Percentiles rank a stretch among this genome's conserved stretches.
Evolutionary conservation across 2,113 vertebrate genomes (phyloP).

Genomic region (Leptocoma aspasia): DNA sequence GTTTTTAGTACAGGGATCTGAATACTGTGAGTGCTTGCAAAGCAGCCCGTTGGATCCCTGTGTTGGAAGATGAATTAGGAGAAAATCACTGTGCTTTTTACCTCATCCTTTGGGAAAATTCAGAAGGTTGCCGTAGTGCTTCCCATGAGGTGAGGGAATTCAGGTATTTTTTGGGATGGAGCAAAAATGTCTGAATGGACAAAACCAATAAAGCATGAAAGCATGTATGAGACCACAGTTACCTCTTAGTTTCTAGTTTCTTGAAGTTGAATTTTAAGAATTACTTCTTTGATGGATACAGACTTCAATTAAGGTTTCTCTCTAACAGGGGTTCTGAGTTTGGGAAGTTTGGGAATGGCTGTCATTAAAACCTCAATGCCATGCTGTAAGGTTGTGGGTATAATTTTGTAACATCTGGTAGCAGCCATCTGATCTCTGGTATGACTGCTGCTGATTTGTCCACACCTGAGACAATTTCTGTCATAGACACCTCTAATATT

Average conservation of each 20-base stretch:
- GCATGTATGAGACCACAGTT: neutral
- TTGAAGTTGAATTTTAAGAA: neutral
- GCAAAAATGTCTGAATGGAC: neutral
- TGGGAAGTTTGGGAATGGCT: neutral
- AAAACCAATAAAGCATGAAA: neutral
- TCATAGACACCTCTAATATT: neutral
- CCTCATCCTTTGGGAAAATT: neutral
- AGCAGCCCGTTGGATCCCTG: neutral
- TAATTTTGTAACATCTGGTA: neutral
- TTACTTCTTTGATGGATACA: neutral
- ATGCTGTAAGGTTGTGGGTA: neutral
- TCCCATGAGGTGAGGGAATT: neutral
- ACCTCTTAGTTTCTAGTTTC: neutral
- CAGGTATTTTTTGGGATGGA: neutral
- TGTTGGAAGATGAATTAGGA: neutral
- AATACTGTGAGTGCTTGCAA: neutral
- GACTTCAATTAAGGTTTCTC: neutral
- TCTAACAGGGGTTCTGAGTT: neutral
- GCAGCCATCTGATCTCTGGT: neutral
- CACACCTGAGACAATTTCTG: neutral
- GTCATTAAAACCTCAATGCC: neutral
- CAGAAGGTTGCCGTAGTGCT: neutral
- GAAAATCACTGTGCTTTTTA: neutral
- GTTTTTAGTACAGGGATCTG: neutral
- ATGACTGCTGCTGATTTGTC: neutral